Conservation (phyloP, 2,797 vertebrate genomes). For the Cuniculus paca region DNA sequence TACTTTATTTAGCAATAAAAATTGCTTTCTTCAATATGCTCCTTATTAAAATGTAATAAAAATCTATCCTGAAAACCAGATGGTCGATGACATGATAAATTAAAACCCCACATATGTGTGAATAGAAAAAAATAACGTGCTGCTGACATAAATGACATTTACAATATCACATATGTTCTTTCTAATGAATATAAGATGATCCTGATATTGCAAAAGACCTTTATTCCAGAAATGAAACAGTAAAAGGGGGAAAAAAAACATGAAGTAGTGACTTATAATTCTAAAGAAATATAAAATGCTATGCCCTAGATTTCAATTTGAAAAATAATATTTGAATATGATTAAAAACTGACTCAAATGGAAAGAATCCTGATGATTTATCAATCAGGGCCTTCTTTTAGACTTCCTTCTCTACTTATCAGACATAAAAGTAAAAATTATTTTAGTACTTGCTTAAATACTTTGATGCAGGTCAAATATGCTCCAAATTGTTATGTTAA, state of each 20-base stretch:
- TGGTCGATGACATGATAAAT: constrained; percentile 82
- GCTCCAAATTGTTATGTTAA: not conserved
- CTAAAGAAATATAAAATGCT: constrained; percentile 38
- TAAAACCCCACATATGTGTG: constrained; percentile 75
- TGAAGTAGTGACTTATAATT: constrained; percentile 16
- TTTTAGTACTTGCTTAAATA: not conserved
- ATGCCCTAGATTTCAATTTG: not conserved
- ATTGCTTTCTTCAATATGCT: constrained; percentile 64
- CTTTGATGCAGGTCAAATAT: not conserved
- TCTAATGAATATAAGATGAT: constrained; percentile 78
- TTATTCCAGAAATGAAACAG: constrained; percentile 66
- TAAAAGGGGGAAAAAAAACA: constrained; percentile 22
- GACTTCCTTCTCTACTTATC: constrained; percentile 5
- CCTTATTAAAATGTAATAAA: constrained; percentile 83
- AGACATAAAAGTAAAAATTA: not conserved
- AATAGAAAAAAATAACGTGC: constrained; percentile 75
- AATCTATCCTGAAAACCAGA: constrained; percentile 75
- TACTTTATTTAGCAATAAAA: constrained; percentile 58
- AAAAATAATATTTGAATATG: constrained; percentile 58
- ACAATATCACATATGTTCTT: constrained; percentile 80
- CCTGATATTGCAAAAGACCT: constrained; percentile 74
- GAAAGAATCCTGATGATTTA: constrained; percentile 41
- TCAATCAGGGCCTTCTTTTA: not conserved
- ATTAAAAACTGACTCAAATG: constrained; percentile 47
- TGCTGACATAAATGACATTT: constrained; percentile 83